phyloP scores from a whole-genome alignment of 2,113 vertebrate genomes.

The Sander lucioperca region DNA sequence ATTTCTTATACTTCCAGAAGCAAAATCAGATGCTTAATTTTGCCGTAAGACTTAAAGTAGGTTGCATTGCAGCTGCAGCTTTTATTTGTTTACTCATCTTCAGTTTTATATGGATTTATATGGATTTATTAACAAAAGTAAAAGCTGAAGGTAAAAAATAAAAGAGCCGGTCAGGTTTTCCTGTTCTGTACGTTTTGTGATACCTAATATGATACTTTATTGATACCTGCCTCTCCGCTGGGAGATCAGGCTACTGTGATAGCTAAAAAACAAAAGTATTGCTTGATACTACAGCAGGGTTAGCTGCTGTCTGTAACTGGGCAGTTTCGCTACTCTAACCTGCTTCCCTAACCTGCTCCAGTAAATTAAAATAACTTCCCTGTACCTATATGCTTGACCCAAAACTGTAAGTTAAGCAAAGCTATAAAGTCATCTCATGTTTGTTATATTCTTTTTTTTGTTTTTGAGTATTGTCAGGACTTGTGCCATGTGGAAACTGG shows the following conservation, averaged over 20 bases:
- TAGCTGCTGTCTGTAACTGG: not conserved
- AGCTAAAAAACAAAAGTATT: not conserved
- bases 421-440: not conserved
- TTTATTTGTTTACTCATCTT: slow-evolving; percentile 28
- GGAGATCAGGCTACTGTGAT: not conserved
- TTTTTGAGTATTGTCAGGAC: not conserved
- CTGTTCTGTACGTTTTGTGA: slow-evolving; percentile 22
- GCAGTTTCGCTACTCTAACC: not conserved
- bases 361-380: too few species aligned
- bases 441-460: not conserved
- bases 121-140: slow-evolving; percentile 31
- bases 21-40: slow-evolving; percentile 28
- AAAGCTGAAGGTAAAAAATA: not conserved
- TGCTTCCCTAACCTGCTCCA: not conserved
- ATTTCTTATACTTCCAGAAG: slow-evolving; percentile 26
- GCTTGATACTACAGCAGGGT: not conserved
- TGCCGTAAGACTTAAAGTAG: not conserved
- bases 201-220: slow-evolving; percentile 3
- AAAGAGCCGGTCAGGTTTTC: not conserved
- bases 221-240: not conserved
- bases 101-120: slow-evolving; percentile 21
- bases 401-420: not conserved
- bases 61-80: not conserved
- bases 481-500: not conserved
- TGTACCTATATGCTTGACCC: not conserved